These are phyloP conservation scores for Latrodectus hesperus DNA, from an alignment of 2,888 invertebrate species.

Conservation along the genomic window DNA sequence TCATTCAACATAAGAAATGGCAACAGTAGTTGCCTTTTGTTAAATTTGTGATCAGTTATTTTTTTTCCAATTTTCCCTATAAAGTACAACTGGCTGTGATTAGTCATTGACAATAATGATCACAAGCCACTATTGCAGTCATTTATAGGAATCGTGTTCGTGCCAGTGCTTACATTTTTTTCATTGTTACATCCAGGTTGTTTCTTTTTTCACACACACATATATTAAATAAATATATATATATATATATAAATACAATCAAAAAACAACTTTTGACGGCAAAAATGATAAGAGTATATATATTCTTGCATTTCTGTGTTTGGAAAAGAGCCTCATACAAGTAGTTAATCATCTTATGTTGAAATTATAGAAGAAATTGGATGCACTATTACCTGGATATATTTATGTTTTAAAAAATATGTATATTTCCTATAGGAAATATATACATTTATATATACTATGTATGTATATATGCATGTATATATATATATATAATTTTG, in stretches of 20 bases:
- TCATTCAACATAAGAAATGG: constrained; percentile 53
- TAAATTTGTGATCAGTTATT: constrained; percentile 60
- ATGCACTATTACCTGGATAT: constrained; percentile 33
- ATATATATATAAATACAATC: background rate
- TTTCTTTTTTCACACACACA: constrained; percentile 10
- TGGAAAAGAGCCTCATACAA: background rate
- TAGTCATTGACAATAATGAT: constrained; percentile 32
- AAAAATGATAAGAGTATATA: background rate
- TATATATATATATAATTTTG: constrained; percentile 47
- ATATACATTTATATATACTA: background rate
- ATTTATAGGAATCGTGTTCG: constrained; percentile 58
- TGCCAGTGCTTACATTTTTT: constrained; percentile 61
- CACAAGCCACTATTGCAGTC: constrained; percentile 52
- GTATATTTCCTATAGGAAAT: background rate
- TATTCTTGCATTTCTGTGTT: constrained; percentile 1
- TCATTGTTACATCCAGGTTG: constrained; percentile 26
- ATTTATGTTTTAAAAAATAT: constrained; percentile 7
- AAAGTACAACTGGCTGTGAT: constrained; percentile 59
- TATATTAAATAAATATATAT: background rate
- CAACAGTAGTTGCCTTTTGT: constrained; percentile 41
- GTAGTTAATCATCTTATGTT: constrained; percentile 10
- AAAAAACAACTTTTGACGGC: background rate
- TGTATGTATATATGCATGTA: constrained; percentile 24
- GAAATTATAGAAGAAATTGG: background rate
- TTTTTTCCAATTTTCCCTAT: constrained; percentile 64